A percentile compares a stretch with the other conserved stretches of the same genome.
Conservation (phyloP, 2,888 invertebrate genomes). For the Exephanes ischioxanthus region DNA sequence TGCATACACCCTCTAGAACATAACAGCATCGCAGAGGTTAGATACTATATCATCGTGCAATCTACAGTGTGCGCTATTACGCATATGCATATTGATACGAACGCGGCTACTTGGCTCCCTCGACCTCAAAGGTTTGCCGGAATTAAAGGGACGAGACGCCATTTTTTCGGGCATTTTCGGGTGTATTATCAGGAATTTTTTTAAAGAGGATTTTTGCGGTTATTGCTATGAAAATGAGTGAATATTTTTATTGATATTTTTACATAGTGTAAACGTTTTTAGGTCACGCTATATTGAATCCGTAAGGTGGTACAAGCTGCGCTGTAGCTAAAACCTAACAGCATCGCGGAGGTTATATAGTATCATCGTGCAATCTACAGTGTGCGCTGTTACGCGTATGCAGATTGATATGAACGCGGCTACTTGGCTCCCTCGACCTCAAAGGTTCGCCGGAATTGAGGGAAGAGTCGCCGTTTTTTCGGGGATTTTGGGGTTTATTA, state of each 20-base stretch:
- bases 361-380: not conserved
- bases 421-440: not conserved
- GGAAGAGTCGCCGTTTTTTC: too few species aligned
- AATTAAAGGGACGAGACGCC: not conserved
- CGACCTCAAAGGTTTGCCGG: not conserved
- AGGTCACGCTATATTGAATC: too few species aligned
- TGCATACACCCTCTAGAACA: slow-evolving; percentile 56
- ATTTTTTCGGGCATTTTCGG: too few species aligned
- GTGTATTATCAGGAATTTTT: too few species aligned
- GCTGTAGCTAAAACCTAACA: slow-evolving; percentile 17
- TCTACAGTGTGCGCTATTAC: not conserved
- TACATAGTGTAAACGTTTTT: too few species aligned
- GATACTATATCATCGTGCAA: not conserved
- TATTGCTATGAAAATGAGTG: too few species aligned
- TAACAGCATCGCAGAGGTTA: not conserved
- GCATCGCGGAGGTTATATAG: not conserved
- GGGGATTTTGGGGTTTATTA: too few species aligned
- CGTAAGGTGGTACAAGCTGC: too few species aligned
- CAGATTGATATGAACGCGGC: not conserved
- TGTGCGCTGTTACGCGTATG: not conserved
- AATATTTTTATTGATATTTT: too few species aligned
- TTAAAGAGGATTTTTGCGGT: too few species aligned
- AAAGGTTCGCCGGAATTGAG: not conserved
- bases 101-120: not conserved
- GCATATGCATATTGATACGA: not conserved